Conservation (phyloP, 2,888 invertebrate species). For the Drosophila meridionalis region DNA sequence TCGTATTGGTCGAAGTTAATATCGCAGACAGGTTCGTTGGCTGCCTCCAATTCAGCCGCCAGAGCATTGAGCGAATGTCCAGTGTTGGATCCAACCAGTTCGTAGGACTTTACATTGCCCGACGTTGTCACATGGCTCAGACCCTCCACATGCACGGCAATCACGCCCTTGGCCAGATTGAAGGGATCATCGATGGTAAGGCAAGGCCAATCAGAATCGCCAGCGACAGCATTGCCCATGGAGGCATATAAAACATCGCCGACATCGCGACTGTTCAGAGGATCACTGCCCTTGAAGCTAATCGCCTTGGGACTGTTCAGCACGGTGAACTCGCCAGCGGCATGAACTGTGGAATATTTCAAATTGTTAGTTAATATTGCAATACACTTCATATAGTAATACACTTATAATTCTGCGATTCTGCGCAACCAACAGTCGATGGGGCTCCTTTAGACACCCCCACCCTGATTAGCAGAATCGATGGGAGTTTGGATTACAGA, state of each 20-base stretch:
- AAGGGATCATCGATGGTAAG: slow-evolving; percentile 90
- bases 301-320: slow-evolving; percentile 89
- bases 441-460: slow-evolving; percentile 18
- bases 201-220: slow-evolving; percentile 90
- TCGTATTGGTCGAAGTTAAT: slow-evolving; percentile 88
- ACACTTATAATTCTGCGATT: slow-evolving; percentile 18
- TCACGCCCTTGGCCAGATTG: slow-evolving; percentile 89
- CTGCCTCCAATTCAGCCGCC: slow-evolving; percentile 87
- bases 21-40: slow-evolving; percentile 87
- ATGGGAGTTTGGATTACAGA: slow-evolving; percentile 28
- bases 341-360: slow-evolving; percentile 68
- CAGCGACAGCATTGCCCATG: slow-evolving; percentile 90
- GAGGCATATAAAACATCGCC: slow-evolving; percentile 90
- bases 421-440: slow-evolving; percentile 53
- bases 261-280: slow-evolving; percentile 87
- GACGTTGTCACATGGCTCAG: slow-evolving; percentile 85
- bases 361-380: not conserved
- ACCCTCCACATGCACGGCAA: slow-evolving; percentile 90
- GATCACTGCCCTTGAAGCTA: slow-evolving; percentile 88
- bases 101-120: slow-evolving; percentile 74
- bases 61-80: slow-evolving; percentile 86
- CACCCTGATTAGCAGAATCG: slow-evolving; percentile 34
- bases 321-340: slow-evolving; percentile 87
- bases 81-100: slow-evolving; percentile 72
- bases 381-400: not conserved